A percentile compares a stretch with the other conserved stretches of the same genome.
These are phyloP conservation scores for Centruroides vittatus DNA, from an alignment of 1,140 invertebrate genomes.

Conservation along the genomic window DNA sequence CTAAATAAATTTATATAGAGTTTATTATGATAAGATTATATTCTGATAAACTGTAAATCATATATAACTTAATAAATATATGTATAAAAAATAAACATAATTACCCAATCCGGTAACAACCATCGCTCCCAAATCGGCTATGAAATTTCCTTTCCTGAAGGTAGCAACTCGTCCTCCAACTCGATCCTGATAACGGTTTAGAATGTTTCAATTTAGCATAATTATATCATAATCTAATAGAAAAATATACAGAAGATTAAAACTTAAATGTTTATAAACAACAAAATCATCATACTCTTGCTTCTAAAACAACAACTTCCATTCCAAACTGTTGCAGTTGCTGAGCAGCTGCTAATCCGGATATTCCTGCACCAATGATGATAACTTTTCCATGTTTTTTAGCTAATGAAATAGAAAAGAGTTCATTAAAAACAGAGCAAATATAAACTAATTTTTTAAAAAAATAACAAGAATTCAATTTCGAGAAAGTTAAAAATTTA, in stretches of 20 bases:
- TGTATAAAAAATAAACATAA: not conserved
- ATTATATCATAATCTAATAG: not conserved
- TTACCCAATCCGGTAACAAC: constrained; percentile 42
- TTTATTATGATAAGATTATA: no score
- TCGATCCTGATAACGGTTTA: constrained; percentile 45
- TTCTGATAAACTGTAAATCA: no score
- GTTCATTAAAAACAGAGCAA: no score
- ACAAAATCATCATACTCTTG: constrained; percentile 43
- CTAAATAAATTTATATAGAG: no score
- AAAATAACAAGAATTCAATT: no score
- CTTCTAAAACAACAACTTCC: constrained; percentile 89
- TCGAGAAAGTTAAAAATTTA: no score
- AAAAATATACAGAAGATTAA: not conserved
- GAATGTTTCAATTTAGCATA: not conserved
- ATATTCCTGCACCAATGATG: constrained; percentile 89
- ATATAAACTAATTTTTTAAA: no score
- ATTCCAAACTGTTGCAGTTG: constrained; percentile 92
- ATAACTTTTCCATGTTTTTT: constrained; percentile 82
- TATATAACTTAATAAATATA: no score
- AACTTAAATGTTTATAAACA: not conserved
- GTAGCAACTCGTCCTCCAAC: constrained; percentile 94
- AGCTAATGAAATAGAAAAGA: constrained; percentile 26
- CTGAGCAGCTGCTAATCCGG: constrained; percentile 81
- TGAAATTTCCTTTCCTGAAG: constrained; percentile 84
- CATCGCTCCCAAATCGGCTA: constrained; percentile 76